A percentile compares a stretch with the other conserved stretches of the same genome.
These are phyloP conservation scores for Erythrocercus mccallii DNA, from an alignment of 2,113 vertebrate species.

Conservation along the genomic window DNA sequence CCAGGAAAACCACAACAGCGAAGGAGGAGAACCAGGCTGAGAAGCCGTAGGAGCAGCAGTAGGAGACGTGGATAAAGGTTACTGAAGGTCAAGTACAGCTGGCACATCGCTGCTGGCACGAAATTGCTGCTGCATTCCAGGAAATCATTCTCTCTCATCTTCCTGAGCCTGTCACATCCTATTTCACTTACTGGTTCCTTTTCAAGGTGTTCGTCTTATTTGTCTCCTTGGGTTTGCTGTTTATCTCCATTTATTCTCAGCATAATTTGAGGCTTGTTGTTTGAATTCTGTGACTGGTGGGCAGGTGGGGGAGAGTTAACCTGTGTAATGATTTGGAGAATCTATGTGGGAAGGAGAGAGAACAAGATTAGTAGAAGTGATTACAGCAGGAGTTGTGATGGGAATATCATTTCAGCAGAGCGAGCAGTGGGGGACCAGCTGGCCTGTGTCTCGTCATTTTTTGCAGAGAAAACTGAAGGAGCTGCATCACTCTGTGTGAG, in stretches of 20 bases:
- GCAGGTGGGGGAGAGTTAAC: slow-evolving; percentile 24
- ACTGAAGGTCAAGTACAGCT: slow-evolving; percentile 61
- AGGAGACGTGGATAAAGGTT: slow-evolving; percentile 38
- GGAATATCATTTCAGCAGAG: slow-evolving; percentile 46
- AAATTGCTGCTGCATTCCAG: slow-evolving; percentile 63
- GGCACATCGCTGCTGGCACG: slow-evolving; percentile 28
- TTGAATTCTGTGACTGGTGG: slow-evolving; percentile 46
- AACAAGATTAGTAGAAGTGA: slow-evolving; percentile 28
- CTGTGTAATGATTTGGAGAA: slow-evolving; percentile 45
- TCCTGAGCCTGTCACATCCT: slow-evolving; percentile 59
- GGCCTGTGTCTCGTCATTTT: neutral
- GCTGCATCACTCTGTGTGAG: neutral
- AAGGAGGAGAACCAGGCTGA: neutral
- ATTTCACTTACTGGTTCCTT: slow-evolving; percentile 42
- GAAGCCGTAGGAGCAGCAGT: slow-evolving; percentile 24
- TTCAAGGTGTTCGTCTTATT: slow-evolving; percentile 59
- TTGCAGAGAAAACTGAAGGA: slow-evolving; percentile 33
- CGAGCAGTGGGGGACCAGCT: slow-evolving; percentile 5
- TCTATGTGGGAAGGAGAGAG: slow-evolving; percentile 9
- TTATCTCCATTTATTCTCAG: slow-evolving; percentile 64
- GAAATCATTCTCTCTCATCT: slow-evolving; percentile 58
- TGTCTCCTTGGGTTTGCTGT: slow-evolving; percentile 60
- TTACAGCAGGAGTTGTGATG: slow-evolving; percentile 42
- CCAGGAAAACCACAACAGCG: neutral
- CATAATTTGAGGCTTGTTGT: slow-evolving; percentile 43